Evolutionary conservation across 1,140 invertebrate genomes (phyloP), one percentile per base, ranked within the genome.

Genomic region (Panagrolaimus sp.): DNA sequence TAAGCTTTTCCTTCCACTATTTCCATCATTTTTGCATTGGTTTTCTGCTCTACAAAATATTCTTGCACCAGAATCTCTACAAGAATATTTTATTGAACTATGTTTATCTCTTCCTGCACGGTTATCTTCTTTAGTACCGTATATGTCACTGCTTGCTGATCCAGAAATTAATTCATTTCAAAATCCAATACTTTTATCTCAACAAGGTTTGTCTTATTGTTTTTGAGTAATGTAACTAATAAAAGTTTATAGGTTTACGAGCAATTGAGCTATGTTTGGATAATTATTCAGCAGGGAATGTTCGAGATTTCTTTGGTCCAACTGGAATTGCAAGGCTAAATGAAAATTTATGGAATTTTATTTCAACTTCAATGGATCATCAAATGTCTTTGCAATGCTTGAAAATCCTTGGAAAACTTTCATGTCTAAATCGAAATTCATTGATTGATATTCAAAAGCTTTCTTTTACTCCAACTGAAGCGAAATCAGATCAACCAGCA

Each of bases 11-110:
- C 13, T 57, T 20, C 51, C 51, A 2, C 51, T 57, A 0, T 57
- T 57, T 20, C 51, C 51, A 20, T 25, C 20, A 8, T 57, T 57
- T 27, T 57, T 57, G 51, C 51, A 57, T 25, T 57, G 51, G 51
- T 25, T 57, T 20, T 57, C 51, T 27, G 51, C 13, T 11, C 4
- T 20, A 20, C 51, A 57, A 27, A 57, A 57, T 57, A 9, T 57
- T 5, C 20, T 57, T 1, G 13, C 8, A 11, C 20, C 20, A 11
- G 51, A 57, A 20, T 11, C 9, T 4, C 20, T 16, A 0, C 51
- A 57, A 27, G 51, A 57, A 20, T 25, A 20, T 16, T 57, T 57
- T 16, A 57, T 57, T 5, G 51, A 57, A 20, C 11, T 57, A 27
- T 57, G 51, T 20, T 23, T 57, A 25, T 57, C 51, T 8, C 16